Base-by-base conservation (phyloP, 1,140 invertebrate genomes). In the Bicyclus anynana region DNA sequence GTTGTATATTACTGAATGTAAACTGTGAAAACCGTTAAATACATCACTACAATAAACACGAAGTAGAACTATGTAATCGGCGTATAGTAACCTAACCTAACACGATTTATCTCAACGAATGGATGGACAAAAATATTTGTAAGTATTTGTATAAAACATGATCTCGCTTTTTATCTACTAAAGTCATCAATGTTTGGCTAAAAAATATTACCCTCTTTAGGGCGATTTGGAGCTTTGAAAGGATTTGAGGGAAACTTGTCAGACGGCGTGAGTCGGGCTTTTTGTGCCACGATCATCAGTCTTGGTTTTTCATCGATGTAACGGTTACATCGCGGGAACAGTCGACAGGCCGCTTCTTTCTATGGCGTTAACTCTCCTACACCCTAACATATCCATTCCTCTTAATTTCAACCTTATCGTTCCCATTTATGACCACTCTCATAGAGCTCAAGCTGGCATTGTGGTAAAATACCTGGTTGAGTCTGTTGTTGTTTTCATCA, bases 171-270 rank as follows among this genome's bases (percentile, higher is more conserved):
- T 51, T 20, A 29, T 18, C 29, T 21, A 51, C 47, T 29, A n/a
- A 23, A 51, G 33, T 35, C 49, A 51, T 51, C 20, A 51, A 33
- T 51, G 49, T 51, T 50, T 50, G 16, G 17, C 49, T 53, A 55
- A 55, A 54, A 54, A 54, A 55, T 55, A 37, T 55, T 9, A 26
- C 53, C 40, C 29, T 46, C 48, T 33, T 27, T 48, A 59, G 33
- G 40, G 46, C 50, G 56, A 49, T 53, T 53, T 26, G 17, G 29
- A 26, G n/a, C 38, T 51, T 27, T 49, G 58, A 65, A 65, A 57
- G 56, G 56, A 65, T 65, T 57, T 59, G 47, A 55, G 57, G 55
- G 38, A 57, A 69, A 59, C 56, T 69, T 65, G 59, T 69, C 44
- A 54, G 59, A 49, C 47, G 33, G n/a, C 67, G 47, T 61, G 57